These are phyloP conservation scores for Dilophus febrilis DNA, from an alignment of 2,888 invertebrate species.

Conservation along the genomic window DNA sequence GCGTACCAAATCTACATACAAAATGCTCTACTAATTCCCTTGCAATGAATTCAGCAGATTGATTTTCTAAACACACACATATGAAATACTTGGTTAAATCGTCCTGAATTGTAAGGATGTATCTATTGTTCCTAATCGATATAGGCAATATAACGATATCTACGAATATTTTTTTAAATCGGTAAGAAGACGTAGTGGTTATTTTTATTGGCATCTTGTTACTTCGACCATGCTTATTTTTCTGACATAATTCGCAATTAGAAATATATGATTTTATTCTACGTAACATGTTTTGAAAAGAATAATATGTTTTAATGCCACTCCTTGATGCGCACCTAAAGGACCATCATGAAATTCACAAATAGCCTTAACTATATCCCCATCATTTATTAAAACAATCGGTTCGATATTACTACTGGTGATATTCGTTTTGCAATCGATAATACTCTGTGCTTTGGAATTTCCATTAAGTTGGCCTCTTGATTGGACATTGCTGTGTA, in stretches of 20 bases:
- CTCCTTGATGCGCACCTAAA: conserved; percentile 10
- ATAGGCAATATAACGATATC: conserved; percentile 21
- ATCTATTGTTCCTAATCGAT: conserved; percentile 17
- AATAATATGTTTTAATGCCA: conserved; percentile 10
- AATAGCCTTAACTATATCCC: not conserved
- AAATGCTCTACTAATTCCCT: conserved; percentile 5
- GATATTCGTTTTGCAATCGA: no score
- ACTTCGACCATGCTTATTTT: conserved; percentile 15
- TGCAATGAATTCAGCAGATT: conserved; percentile 18
- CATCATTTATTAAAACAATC: not conserved
- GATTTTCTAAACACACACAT: conserved; percentile 17
- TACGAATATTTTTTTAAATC: conserved; percentile 14
- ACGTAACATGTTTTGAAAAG: conserved; percentile 13
- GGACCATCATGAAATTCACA: conserved; percentile 4
- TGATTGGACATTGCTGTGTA: no score
- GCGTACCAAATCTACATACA: not conserved
- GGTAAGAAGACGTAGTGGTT: no score
- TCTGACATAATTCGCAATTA: conserved; percentile 18
- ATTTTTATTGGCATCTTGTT: conserved; percentile 13
- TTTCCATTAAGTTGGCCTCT: no score
- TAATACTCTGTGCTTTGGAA: no score
- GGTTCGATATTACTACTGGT: no score
- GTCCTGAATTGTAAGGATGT: conserved; percentile 20
- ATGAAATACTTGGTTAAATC: conserved; percentile 20
- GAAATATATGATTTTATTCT: conserved; percentile 11